phyloP scores from a whole-genome alignment of 2,888 invertebrate species.

The Erebia palarica region DNA sequence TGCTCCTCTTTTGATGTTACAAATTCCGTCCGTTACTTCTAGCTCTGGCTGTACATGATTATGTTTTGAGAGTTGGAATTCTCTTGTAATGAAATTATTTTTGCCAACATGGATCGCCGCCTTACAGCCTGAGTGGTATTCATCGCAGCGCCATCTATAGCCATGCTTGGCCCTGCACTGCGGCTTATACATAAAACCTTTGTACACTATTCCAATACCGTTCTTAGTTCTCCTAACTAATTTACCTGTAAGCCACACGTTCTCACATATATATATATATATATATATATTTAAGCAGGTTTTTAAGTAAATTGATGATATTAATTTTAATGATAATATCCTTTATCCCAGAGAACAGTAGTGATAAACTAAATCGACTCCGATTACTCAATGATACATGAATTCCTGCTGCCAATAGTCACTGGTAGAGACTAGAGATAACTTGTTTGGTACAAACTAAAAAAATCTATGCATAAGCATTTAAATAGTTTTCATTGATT shows the following conservation, averaged over 20 bases:
- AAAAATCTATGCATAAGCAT: too few species aligned
- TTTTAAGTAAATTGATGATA: too few species aligned
- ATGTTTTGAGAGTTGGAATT: constrained; percentile 9
- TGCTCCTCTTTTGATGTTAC: neutral
- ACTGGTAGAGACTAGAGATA: too few species aligned
- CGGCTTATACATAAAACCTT: constrained; percentile 10
- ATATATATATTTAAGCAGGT: too few species aligned
- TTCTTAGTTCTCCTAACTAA: constrained; percentile 14
- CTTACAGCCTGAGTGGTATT: constrained; percentile 2
- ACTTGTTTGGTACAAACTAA: too few species aligned
- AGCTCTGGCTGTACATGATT: neutral
- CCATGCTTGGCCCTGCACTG: constrained; percentile 15
- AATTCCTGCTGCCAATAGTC: too few species aligned
- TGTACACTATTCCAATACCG: constrained; percentile 5
- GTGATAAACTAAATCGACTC: too few species aligned
- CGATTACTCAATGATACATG: too few species aligned
- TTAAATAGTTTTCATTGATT: too few species aligned
- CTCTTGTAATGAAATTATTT: neutral
- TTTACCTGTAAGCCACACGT: neutral
- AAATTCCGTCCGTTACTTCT: constrained; percentile 7
- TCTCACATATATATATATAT: too few species aligned
- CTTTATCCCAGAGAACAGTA: too few species aligned
- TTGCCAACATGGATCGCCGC: constrained; percentile 14
- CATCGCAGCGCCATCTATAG: constrained; percentile 11
- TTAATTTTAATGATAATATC: too few species aligned